Evolutionary conservation across 64 coral and sea anemone genomes (phyloP).

Genomic region (Catalaphyllia jardinei): DNA sequence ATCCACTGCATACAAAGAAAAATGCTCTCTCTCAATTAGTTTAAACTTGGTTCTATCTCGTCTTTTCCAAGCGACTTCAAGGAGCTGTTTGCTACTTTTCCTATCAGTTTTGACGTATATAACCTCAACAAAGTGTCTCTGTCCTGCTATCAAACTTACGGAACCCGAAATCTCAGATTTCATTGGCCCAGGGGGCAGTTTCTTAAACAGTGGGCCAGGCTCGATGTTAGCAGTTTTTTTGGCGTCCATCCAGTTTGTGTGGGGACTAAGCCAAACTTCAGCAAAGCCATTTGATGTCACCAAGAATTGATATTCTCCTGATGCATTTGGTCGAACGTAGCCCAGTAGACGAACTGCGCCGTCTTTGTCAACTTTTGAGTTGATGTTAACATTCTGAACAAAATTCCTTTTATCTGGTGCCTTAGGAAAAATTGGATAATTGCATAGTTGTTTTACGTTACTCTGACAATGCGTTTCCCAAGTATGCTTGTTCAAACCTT

Average conservation of each 20-base stretch:
- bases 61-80: slow-evolving; percentile 46
- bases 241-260: neutral
- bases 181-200: neutral
- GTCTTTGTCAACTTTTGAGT: neutral
- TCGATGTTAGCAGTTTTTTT: neutral
- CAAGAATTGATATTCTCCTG: slow-evolving; percentile 20
- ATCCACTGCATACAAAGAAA: neutral
- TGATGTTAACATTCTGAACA: neutral
- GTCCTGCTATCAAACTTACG: neutral
- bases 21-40: neutral
- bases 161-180: slow-evolving; percentile 12
- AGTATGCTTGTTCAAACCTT: slow-evolving; percentile 8
- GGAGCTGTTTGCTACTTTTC: neutral
- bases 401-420: slow-evolving; percentile 20
- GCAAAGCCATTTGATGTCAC: slow-evolving; percentile 35
- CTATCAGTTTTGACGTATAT: neutral
- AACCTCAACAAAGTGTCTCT: slow-evolving; percentile 5
- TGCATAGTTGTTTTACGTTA: slow-evolving; percentile 19
- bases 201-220: neutral
- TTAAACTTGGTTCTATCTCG: neutral
- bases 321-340: slow-evolving; percentile 2
- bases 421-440: slow-evolving; percentile 38
- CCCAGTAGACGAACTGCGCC: neutral
- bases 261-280: slow-evolving; percentile 13
- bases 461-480: slow-evolving; percentile 19